These are phyloP conservation scores for Megaceryle maxima DNA, from an alignment of 2,113 vertebrate genomes.

Conservation along the genomic window DNA sequence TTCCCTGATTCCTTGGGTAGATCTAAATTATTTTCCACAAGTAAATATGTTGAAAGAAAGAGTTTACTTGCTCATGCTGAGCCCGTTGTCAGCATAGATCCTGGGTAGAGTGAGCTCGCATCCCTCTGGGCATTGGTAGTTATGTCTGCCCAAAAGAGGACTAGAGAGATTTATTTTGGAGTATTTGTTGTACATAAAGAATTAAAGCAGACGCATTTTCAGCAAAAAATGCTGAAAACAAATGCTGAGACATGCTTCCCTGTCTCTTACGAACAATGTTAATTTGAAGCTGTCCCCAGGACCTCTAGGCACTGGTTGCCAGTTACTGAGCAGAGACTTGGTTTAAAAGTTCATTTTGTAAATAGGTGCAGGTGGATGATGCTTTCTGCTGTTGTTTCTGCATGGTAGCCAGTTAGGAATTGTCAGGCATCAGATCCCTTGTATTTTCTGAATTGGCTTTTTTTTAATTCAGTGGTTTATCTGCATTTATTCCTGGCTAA, in stretches of 20 bases:
- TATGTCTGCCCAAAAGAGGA: background rate
- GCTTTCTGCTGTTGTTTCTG: background rate
- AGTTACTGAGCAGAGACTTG: background rate
- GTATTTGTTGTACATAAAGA: background rate
- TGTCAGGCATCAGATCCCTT: background rate
- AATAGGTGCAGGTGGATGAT: background rate
- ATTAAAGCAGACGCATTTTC: background rate
- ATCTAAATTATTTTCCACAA: background rate
- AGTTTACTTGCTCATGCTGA: background rate
- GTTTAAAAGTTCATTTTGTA: background rate
- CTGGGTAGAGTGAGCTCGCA: accelerated
- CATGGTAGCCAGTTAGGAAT: background rate
- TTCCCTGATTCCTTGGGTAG: background rate
- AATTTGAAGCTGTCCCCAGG: background rate
- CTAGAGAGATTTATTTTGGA: background rate
- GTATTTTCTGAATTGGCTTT: background rate
- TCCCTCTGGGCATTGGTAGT: background rate
- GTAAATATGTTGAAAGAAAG: background rate
- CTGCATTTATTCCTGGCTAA: background rate
- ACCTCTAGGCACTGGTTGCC: background rate
- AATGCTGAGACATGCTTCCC: background rate
- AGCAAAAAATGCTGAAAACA: background rate
- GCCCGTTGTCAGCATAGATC: background rate
- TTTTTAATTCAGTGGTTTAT: background rate
- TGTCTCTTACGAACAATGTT: background rate